Evolutionary conservation across 2,113 vertebrate species (phyloP).

Genomic region (Aspiorhynchus laticeps): DNA sequence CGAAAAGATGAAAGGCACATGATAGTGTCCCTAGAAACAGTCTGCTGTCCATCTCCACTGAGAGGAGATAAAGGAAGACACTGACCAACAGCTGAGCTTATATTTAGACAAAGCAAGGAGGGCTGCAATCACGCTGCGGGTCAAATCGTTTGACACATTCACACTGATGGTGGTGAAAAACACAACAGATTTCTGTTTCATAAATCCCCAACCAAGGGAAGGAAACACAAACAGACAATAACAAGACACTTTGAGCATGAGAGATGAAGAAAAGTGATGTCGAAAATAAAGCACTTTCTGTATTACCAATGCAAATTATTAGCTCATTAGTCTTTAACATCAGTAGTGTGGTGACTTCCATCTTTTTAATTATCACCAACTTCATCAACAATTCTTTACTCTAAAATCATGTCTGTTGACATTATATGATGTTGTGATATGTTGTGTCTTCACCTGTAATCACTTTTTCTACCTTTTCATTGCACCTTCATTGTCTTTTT

Average conservation of each 20-base stretch:
- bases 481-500: conserved; percentile 41
- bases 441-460: conserved; percentile 22
- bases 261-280: neutral
- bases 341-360: neutral
- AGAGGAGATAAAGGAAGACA: conserved; percentile 14
- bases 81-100: conserved; percentile 17
- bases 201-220: neutral
- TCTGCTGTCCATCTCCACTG: conserved; percentile 14
- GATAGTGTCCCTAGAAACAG: neutral
- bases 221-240: neutral
- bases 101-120: conserved; percentile 34
- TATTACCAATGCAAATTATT: neutral
- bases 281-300: neutral
- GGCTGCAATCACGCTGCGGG: conserved; percentile 11
- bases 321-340: neutral
- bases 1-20: conserved; percentile 19
- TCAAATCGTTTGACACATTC: conserved; percentile 30
- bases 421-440: neutral
- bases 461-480: conserved; percentile 39
- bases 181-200: neutral
- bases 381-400: neutral
- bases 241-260: neutral
- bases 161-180: neutral
- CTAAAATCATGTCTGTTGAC: neutral
- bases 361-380: neutral